Evolutionary conservation across 2,113 vertebrate genomes (phyloP), one percentile per base, ranked within the genome.

Genomic region (Uria aalge): DNA sequence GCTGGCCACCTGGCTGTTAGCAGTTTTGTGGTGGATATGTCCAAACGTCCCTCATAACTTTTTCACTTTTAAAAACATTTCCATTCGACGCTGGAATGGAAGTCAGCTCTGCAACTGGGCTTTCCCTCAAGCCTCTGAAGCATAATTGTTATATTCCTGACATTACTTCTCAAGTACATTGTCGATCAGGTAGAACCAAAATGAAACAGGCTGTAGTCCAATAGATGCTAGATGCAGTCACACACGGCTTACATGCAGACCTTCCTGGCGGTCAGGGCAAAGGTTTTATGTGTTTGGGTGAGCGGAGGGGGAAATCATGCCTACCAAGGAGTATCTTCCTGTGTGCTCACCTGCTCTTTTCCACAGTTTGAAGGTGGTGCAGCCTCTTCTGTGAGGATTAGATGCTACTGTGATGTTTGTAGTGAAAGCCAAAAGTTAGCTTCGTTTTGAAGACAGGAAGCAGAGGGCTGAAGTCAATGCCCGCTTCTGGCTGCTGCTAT

Each of bases 181-280:
- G 17, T 76, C 50, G 72, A 13, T 38, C 27, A 78, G 38, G 29
- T 77, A 67, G 77, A 81, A 79, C 10, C 38, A 41, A 27, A 23
- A 53, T 41, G 24, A 74, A 69, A 19, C 29, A 47, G 55, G 17
- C 56, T 81, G 41, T 38, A 62, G 47, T 41, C 16, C 38, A 32
- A 50, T 12, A 77, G 64, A 20, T 76, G 63, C 55, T 77, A 38
- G 80, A 77, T 32, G 9, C 15, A 36, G 55, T 66, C 30, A 6
- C 1, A 5, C 2, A 3, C 1, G 0, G 34, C 80, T 77, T 50
- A 40, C 52, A 34, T 6, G 30, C 50, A 82, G 50, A 56, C 45
- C 34, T 94, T 32, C 11, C 18, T 29, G 34, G n/a, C 0, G 0
- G 12, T 82, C 16, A 50, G 57, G 16, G n/a, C 36, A 72, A 64